Percentiles rank a stretch among this genome's conserved stretches.
phyloP scores from a whole-genome alignment of 2,113 vertebrate genomes.

The Trinectes maculatus region DNA sequence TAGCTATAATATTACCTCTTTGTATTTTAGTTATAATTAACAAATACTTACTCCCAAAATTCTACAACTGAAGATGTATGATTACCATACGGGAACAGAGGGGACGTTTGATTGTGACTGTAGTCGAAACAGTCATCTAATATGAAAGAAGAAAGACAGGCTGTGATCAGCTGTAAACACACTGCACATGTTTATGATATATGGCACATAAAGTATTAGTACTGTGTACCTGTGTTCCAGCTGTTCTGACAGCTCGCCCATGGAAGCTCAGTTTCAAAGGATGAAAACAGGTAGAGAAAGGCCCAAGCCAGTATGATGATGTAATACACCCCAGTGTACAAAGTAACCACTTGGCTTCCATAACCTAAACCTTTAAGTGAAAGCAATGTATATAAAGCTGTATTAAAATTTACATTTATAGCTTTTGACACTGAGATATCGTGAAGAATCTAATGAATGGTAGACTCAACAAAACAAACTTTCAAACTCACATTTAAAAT shows the following conservation, averaged over 20 bases:
- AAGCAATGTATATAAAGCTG: constrained; percentile 15
- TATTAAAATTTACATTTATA: not conserved
- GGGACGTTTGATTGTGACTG: constrained; percentile 47
- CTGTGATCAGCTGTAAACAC: not conserved
- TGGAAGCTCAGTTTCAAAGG: constrained; percentile 88
- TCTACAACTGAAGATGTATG: constrained; percentile 87
- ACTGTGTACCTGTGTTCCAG: constrained; percentile 91
- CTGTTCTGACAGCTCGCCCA: constrained; percentile 90
- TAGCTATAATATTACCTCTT: no score
- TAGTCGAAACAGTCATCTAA: constrained; percentile 57
- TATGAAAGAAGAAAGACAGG: constrained; percentile 1
- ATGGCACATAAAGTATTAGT: not conserved
- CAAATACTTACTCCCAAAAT: constrained; percentile 92
- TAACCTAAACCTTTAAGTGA: constrained; percentile 79
- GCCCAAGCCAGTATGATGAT: constrained; percentile 96
- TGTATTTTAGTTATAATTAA: not conserved
- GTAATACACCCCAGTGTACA: constrained; percentile 85
- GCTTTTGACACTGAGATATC: not conserved
- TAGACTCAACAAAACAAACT: not conserved
- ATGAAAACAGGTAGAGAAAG: constrained; percentile 93
- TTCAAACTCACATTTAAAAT: no score
- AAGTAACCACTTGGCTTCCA: constrained; percentile 79
- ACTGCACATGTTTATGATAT: not conserved
- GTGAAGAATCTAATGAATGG: not conserved
- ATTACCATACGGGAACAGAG: constrained; percentile 25